Evolutionary conservation across 2,888 invertebrate species (phyloP).

Genomic region (Cepaea hortensis): DNA sequence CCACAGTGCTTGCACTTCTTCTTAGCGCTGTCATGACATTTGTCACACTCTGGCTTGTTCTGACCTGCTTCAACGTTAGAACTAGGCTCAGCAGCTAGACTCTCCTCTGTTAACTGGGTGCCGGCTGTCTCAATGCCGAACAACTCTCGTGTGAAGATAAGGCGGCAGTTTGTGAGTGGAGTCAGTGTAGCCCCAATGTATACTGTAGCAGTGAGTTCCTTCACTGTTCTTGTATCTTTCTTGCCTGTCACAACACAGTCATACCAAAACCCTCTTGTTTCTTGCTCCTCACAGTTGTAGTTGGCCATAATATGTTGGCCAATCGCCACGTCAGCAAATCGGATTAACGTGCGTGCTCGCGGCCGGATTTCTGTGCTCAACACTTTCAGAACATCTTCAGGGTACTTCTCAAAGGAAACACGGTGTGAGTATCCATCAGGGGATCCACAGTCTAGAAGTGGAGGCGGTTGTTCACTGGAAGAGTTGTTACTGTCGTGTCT

Average conservation of each 20-base stretch:
- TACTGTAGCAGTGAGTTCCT: slow-evolving; percentile 72
- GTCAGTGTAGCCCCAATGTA: slow-evolving; percentile 76
- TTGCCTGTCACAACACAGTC: slow-evolving; percentile 74
- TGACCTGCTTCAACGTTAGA: slow-evolving; percentile 70
- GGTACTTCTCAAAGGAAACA: slow-evolving; percentile 58
- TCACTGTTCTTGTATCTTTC: slow-evolving; percentile 68
- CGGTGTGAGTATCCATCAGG: slow-evolving; percentile 45
- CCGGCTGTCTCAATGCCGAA: slow-evolving; percentile 80
- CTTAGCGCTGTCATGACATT: slow-evolving; percentile 83
- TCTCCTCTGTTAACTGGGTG: slow-evolving; percentile 66
- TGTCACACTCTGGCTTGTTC: slow-evolving; percentile 81
- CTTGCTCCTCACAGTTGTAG: slow-evolving; percentile 84
- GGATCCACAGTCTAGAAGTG: slow-evolving; percentile 13
- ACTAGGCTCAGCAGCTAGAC: slow-evolving; percentile 59
- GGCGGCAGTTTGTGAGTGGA: slow-evolving; percentile 81
- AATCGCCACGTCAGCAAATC: slow-evolving; percentile 79
- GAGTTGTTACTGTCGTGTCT: not conserved
- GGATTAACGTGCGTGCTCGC: slow-evolving; percentile 80
- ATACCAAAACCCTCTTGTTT: slow-evolving; percentile 84
- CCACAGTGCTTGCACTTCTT: slow-evolving; percentile 85
- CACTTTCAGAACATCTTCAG: slow-evolving; percentile 70
- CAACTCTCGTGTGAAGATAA: slow-evolving; percentile 82
- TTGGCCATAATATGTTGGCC: slow-evolving; percentile 85
- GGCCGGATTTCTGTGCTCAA: slow-evolving; percentile 81
- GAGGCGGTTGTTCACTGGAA: not conserved